These are phyloP conservation scores for Notodonta ziczac DNA, from an alignment of 2,888 invertebrate genomes.

Conservation along the genomic window DNA sequence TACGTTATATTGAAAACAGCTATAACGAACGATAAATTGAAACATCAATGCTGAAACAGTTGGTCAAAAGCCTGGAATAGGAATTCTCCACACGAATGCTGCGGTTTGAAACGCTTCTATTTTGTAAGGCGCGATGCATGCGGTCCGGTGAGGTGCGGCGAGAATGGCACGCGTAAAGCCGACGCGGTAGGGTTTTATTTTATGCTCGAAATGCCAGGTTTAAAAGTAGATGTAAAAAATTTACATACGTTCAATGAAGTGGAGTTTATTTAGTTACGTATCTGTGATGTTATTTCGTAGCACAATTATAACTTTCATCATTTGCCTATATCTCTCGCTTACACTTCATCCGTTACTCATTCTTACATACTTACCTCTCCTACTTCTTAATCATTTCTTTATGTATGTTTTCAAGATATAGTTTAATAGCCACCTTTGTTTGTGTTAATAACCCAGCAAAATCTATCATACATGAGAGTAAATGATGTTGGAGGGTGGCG, in stretches of 20 bases:
- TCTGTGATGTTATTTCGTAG: no score
- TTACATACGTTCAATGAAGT: not conserved
- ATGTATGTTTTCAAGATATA: no score
- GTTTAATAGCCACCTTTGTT: no score
- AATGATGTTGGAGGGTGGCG: no score
- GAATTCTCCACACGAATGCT: slow-evolving; percentile 8
- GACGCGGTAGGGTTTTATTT: not conserved
- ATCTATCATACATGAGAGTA: no score
- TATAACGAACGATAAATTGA: not conserved
- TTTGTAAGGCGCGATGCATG: slow-evolving; percentile 16
- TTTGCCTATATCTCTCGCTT: no score
- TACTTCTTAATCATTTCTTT: no score
- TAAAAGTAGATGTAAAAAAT: not conserved
- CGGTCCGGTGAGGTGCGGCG: slow-evolving; percentile 5
- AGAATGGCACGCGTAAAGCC: slow-evolving; percentile 1
- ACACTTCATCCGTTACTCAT: no score
- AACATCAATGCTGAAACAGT: not conserved
- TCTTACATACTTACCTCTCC: no score
- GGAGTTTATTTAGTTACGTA: not conserved
- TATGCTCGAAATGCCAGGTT: not conserved
- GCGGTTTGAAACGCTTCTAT: slow-evolving; percentile 6
- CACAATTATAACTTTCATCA: no score
- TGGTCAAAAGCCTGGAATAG: slow-evolving; percentile 10
- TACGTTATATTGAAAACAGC: not conserved
- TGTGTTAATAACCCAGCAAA: no score